Evolutionary conservation across 2,113 vertebrate genomes (phyloP), one percentile per base, ranked within the genome.

Genomic region (Mormoops blainvillei): DNA sequence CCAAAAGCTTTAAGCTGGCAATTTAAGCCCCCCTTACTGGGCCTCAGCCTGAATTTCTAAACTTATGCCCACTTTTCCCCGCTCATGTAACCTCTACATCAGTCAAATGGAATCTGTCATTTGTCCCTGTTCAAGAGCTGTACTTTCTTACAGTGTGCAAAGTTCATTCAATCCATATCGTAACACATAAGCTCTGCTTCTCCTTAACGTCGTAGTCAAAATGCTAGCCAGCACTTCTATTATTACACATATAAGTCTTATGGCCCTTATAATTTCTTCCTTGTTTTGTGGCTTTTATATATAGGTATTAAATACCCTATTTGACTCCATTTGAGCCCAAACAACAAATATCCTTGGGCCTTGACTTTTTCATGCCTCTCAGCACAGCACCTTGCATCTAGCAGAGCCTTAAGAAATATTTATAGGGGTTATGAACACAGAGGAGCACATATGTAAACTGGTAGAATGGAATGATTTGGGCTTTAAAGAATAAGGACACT

Each of bases 221-320:
- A 38, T 67, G 26, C 13, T 77, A 80, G 33, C 16, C 7, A 71
- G 43, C 38, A n/a, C n/a, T n/a, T n/a, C n/a, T n/a, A n/a, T n/a
- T 63, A 52, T 93, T 65, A 45, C 0, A 61, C 82, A 20, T 54
- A 2, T 88, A 76, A 54, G 6, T 92, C 87, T 95, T 81, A 87
- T 71, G 16, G 4, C 13, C 26, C 22, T 93, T 87, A 31, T 84
- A 68, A 77, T 85, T 94, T 84, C 28, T 77, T 12, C 22, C 22
- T 74, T 94, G 26, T 78, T 91, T 88, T 94, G 88, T 85, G 77
- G 28, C 52, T 78, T 91, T 88, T 80, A 36, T 87, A 68, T 68
- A 38, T 33, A 71, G 45, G 9, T 94, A 19, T 63, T 94, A 26
- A 50, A 50, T 50, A 20, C 5, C 11, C 10, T 90, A 4, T 81